Base-by-base conservation (phyloP, 2,888 invertebrate genomes). In the Ligdia adustata region DNA sequence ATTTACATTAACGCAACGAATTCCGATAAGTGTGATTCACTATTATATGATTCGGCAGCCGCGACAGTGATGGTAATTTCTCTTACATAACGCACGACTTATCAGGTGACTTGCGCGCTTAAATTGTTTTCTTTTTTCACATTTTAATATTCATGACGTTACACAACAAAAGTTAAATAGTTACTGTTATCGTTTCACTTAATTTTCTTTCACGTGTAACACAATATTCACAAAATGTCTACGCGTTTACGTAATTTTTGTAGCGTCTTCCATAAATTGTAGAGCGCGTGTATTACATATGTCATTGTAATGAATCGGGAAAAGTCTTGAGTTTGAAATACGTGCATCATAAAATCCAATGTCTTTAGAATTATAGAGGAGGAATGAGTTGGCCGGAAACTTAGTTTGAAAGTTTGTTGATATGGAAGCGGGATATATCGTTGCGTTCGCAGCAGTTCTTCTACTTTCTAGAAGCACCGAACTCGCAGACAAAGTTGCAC, bases 401-500 rank as follows among this genome's bases (percentile, higher is more conserved):
- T 74, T 68, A 64, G 66, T 72, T 74, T 64, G 55, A 52, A 79
- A 85, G 75, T 86, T 81, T 74, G 75, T 72, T 72, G 74, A 79
- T 75, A 77, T 69, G 64, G 58, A 53, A 64, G 66, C 69, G 66
- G 69, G 72, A 82, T 82, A 79, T 80, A 81, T 78, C 57, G 72
- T 60, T 76, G 70, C 69, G 68, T 69, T 72, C 69, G 64, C 62
- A 75, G 71, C 68, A 78, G 72, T 79, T 78, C 67, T 72, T 69
- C 70, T 66, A 64, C 57, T 62, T 60, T 67, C 63, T 57, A 58
- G 72, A 75, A 72, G 74, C 70, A 63, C 60, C 62, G 48, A 46
- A 56, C 40, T 57, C 31, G 42, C 50, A 69, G 69, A 82, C 84
- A 78, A 85, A 85, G 83, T 87, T 84, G 79, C 80, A 72, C 69